Percentiles rank a stretch among this genome's conserved stretches.
Evolutionary conservation across 2,888 invertebrate species (phyloP).

Genomic region (Harmothoe impar): DNA sequence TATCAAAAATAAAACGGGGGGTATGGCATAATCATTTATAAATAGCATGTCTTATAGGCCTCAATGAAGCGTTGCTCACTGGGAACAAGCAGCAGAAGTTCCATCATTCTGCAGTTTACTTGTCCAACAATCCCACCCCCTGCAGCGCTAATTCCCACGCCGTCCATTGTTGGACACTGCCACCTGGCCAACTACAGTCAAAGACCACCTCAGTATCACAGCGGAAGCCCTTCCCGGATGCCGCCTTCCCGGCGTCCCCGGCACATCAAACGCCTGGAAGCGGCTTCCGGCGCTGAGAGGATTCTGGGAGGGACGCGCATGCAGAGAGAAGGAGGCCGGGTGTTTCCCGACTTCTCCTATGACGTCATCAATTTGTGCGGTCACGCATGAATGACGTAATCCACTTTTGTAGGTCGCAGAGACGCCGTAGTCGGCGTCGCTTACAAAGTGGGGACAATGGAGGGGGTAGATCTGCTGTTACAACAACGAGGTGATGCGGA

Average conservation of each 20-base stretch:
- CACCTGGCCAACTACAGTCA: neutral
- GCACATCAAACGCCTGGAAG: neutral
- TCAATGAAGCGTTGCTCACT: too few relatives aligned
- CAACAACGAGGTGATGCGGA: neutral
- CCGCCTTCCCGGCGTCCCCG: neutral
- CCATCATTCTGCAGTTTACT: too few relatives aligned
- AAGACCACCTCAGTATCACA: neutral
- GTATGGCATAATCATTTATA: too few relatives aligned
- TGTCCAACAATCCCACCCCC: neutral
- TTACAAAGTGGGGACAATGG: slow-evolving; percentile 1
- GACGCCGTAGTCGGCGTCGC: neutral
- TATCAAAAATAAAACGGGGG: too few relatives aligned
- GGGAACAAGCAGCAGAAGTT: too few relatives aligned
- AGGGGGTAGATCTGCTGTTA: neutral
- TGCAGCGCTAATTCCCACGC: neutral
- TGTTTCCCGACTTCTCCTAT: neutral
- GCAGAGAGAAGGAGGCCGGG: neutral
- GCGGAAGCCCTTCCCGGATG: neutral
- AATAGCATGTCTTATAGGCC: too few relatives aligned
- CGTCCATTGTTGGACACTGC: neutral
- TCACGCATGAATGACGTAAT: slow-evolving; percentile 46
- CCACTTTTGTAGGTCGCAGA: neutral
- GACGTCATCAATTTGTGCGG: slow-evolving; percentile 38
- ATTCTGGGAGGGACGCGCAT: neutral
- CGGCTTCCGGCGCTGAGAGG: neutral